These are phyloP conservation scores for Nomada ferruginata DNA, from an alignment of 2,888 invertebrate species.

Conservation along the genomic window DNA sequence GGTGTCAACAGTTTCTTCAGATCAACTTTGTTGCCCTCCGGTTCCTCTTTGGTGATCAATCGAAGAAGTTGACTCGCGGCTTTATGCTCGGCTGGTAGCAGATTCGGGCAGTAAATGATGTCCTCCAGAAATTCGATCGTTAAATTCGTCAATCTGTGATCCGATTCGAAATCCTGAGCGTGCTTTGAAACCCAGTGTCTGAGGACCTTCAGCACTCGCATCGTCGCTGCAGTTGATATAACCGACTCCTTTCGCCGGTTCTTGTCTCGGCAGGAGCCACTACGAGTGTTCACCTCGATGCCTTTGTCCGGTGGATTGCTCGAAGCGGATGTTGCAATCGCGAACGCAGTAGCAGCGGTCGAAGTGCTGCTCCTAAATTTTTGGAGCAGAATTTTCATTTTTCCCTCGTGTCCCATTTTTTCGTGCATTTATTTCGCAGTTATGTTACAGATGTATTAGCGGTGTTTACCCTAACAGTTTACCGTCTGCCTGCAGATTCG, in stretches of 20 bases:
- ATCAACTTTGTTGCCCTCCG: conserved; percentile 88
- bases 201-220: conserved; percentile 95
- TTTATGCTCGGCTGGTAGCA: conserved; percentile 95
- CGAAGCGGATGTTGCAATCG: conserved; percentile 95
- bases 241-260: conserved; percentile 89
- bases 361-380: conserved; percentile 91
- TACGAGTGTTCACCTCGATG: conserved; percentile 71
- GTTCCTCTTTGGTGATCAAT: conserved; percentile 91
- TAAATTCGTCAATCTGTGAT: conserved; percentile 89
- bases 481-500: no score
- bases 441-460: not conserved
- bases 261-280: conserved; percentile 84
- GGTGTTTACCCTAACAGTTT: no score
- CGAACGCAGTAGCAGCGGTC: conserved; percentile 95
- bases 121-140: conserved; percentile 95
- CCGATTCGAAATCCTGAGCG: conserved; percentile 93
- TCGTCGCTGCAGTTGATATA: conserved; percentile 96
- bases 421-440: not conserved
- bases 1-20: conserved; percentile 89
- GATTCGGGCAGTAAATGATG: conserved; percentile 92
- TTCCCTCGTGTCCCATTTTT: not conserved
- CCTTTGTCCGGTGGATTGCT: conserved; percentile 91
- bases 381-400: not conserved
- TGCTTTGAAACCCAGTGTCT: conserved; percentile 97
- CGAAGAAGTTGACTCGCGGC: conserved; percentile 93